phyloP scores from a whole-genome alignment of 2,113 vertebrate species.

The Emberiza fucata region DNA sequence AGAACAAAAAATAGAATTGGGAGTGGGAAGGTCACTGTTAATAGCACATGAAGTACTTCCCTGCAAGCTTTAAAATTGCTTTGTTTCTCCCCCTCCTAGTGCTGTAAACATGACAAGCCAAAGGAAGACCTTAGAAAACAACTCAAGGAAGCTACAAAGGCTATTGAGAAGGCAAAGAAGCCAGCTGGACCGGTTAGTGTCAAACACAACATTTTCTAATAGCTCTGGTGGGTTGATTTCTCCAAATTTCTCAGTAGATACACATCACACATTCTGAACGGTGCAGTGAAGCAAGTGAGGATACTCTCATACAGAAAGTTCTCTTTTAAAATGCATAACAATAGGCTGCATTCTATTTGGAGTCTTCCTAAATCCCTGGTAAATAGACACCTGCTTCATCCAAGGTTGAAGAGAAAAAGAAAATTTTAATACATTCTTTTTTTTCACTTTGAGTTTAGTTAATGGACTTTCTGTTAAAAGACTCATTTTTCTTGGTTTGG shows the following conservation, averaged over 20 bases:
- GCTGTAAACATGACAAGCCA: conserved; percentile 76
- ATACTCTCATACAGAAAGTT: background rate
- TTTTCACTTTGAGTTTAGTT: background rate
- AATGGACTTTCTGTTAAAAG: background rate
- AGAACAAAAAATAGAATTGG: conserved; percentile 79
- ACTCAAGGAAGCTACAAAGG: conserved; percentile 84
- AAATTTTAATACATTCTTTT: background rate
- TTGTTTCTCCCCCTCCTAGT: conserved; percentile 81
- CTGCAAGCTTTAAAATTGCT: conserved; percentile 77
- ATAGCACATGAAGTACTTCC: conserved; percentile 63
- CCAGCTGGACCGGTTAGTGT: conserved; percentile 75
- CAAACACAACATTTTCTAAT: conserved; percentile 7
- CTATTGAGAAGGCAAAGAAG: conserved; percentile 82
- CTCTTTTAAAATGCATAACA: conserved; percentile 3
- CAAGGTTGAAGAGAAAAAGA: background rate
- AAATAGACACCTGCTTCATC: background rate
- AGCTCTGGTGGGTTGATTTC: background rate
- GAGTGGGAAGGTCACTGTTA: conserved; percentile 76
- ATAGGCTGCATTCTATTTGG: background rate
- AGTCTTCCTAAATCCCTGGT: background rate
- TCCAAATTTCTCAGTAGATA: background rate
- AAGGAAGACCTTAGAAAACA: conserved; percentile 80
- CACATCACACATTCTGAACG: background rate
- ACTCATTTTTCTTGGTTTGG: background rate
- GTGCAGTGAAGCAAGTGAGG: background rate